A percentile compares a stretch with the other conserved stretches of the same genome.
phyloP scores from a whole-genome alignment of 2,888 invertebrate species.

The Lasioglossum pauxillum region DNA sequence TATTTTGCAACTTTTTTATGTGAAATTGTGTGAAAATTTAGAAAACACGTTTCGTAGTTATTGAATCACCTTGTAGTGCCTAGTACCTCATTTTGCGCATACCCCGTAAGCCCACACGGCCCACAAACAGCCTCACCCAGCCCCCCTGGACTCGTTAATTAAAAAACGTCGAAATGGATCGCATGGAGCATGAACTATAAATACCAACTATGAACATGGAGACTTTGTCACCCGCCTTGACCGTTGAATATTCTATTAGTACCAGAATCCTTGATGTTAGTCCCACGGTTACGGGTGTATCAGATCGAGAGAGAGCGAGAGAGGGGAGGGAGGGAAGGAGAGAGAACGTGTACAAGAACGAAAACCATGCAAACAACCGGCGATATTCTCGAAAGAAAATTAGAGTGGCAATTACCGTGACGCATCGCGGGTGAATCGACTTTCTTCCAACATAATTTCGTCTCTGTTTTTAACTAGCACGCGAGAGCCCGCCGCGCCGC shows the following conservation, averaged over 20 bases:
- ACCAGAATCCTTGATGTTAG: conserved; percentile 18
- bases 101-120: background rate
- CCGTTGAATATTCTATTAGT: conserved; percentile 1
- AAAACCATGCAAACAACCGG: background rate
- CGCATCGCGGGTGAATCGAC: background rate
- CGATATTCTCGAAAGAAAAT: background rate
- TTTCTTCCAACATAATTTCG: background rate
- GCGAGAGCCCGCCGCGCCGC: conserved; percentile 11
- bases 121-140: background rate
- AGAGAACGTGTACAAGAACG: background rate
- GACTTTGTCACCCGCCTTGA: background rate
- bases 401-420: background rate
- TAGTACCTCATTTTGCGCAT: background rate
- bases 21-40: too few relatives aligned
- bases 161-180: background rate
- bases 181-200: background rate
- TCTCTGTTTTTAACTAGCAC: background rate
- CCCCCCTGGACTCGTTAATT: background rate
- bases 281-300: background rate
- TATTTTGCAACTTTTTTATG: too few relatives aligned
- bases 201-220: background rate
- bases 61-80: background rate
- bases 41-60: background rate
- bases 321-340: background rate
- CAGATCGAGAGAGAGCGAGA: background rate